These are phyloP conservation scores for Cardinalis cardinalis DNA, from an alignment of 2,113 vertebrate species.

Conservation along the genomic window DNA sequence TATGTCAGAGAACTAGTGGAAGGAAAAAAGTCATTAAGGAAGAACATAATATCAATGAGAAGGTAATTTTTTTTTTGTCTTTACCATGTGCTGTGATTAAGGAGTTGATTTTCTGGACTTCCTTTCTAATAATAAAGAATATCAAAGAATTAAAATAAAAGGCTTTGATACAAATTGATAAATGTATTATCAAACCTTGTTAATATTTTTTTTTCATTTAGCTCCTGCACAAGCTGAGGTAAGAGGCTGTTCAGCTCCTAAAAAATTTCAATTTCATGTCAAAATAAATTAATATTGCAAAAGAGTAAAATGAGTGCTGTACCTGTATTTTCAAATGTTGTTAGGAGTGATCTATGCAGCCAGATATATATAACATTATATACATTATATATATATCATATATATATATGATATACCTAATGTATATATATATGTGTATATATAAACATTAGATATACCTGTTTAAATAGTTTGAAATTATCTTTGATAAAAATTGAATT, in stretches of 20 bases:
- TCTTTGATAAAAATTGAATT: background rate
- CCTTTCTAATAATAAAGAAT: background rate
- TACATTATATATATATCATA: too few species aligned
- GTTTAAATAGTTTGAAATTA: background rate
- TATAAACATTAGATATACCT: too few species aligned
- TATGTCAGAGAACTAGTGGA: background rate
- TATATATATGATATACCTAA: too few species aligned
- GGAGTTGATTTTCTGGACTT: background rate
- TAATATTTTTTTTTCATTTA: background rate
- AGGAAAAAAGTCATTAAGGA: background rate
- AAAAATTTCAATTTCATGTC: background rate
- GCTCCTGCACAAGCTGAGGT: background rate
- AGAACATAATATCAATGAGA: background rate
- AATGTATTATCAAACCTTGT: background rate
- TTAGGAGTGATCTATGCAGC: background rate
- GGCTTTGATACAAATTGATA: background rate
- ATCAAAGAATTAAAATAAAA: background rate
- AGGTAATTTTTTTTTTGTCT: background rate
- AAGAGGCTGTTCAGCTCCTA: background rate
- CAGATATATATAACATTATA: background rate
- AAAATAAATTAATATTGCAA: background rate
- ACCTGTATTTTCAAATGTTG: background rate
- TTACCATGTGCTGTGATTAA: background rate
- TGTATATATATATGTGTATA: too few species aligned
- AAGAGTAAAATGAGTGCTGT: background rate